A percentile compares a stretch with the other conserved stretches of the same genome.
phyloP scores from a whole-genome alignment of 2,113 vertebrate genomes.

The Empidonax alnorum region DNA sequence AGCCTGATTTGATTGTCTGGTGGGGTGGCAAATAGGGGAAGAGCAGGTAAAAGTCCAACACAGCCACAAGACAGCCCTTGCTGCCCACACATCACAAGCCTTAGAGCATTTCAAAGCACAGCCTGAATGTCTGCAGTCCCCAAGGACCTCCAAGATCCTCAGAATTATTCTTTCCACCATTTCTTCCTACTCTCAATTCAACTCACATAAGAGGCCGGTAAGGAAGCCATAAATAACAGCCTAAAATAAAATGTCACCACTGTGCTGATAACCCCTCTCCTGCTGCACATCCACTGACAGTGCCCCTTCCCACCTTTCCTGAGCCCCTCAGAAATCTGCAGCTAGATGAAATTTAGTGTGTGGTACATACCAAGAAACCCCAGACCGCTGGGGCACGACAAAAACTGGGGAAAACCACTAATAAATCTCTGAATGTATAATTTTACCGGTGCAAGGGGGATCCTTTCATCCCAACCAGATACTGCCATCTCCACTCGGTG shows the following conservation, averaged over 20 bases:
- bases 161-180: neutral
- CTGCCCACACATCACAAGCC: neutral
- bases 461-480: neutral
- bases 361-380: fast-evolving
- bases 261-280: neutral
- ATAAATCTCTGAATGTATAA: fast-evolving
- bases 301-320: neutral
- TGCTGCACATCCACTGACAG: neutral
- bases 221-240: neutral
- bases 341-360: neutral
- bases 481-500: fast-evolving
- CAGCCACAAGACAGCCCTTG: neutral
- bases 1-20: slow-evolving; percentile 26
- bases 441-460: no score
- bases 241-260: neutral
- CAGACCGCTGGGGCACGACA: fast-evolving
- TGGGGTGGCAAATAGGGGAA: neutral
- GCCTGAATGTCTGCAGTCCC: neutral
- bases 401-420: neutral
- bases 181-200: neutral
- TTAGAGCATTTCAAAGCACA: neutral
- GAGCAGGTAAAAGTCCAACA: neutral
- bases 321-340: neutral
- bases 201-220: neutral
- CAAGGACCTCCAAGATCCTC: neutral